Conservation (phyloP, 2,797 vertebrate genomes). For the Dendrocincla tyrannina region DNA sequence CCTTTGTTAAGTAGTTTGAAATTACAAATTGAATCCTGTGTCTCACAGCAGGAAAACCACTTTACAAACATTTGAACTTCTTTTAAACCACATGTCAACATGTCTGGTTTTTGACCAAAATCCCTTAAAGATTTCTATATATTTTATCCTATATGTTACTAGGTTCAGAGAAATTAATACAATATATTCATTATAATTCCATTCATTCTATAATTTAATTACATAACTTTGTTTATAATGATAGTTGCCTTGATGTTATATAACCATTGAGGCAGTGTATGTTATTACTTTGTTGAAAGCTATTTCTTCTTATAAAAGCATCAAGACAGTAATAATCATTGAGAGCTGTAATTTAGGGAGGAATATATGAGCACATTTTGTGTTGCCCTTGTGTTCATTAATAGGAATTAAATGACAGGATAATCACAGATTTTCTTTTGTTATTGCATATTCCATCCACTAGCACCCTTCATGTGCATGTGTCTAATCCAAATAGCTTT, state of each 20-base stretch:
- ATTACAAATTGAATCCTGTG: not conserved
- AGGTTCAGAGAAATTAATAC: not conserved
- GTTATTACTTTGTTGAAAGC: conserved; percentile 33
- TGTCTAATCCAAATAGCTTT: not conserved
- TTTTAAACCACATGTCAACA: not conserved
- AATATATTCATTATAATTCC: not conserved
- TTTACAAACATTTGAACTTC: not conserved
- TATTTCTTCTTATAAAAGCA: conserved; percentile 17
- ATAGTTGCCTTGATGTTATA: conserved; percentile 9
- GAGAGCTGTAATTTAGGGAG: conserved; percentile 20
- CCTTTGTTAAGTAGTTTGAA: not conserved
- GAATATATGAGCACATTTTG: conserved; percentile 6
- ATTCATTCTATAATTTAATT: not conserved
- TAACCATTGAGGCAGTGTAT: not conserved
- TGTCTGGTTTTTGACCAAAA: not conserved
- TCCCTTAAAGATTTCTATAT: not conserved
- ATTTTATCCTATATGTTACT: not conserved
- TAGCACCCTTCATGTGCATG: not conserved
- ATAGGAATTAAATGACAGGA: conserved; percentile 17
- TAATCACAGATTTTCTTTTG: conserved; percentile 27
- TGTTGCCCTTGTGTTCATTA: conserved; percentile 6
- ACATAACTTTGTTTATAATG: not conserved
- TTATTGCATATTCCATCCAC: not conserved
- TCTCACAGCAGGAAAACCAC: not conserved
- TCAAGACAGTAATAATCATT: conserved; percentile 17